Base-by-base conservation (phyloP, 2,888 invertebrate species). In the Tetragnatha montana region DNA sequence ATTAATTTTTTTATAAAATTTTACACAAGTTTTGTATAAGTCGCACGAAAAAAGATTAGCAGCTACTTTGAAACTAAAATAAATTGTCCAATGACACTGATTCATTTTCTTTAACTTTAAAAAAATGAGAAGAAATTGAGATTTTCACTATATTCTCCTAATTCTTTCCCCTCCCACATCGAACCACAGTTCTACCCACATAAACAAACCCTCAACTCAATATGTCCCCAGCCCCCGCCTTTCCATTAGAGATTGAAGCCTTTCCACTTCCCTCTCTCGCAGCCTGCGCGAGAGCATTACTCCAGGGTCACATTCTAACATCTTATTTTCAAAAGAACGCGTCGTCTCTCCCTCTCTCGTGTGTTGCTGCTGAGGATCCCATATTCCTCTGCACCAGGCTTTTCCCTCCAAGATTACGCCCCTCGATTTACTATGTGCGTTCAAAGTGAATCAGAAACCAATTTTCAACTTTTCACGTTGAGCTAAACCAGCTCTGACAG, bases 241-340 rank as follows among this genome's bases (percentile, higher is more conserved):
- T 17, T 3, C 60, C 22, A 79, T 79, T 79, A 79, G 22, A 68
- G 79, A 79, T 79, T 79, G 60, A 50, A 68, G 60, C 2, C 35
- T 79, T 51, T 22, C 68, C 21, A 47, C 60, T 51, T 79, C 68
- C 79, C 79, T 60, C 60, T 14, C 47, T 47, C 19, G n/a, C 35
- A 8, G n/a, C 4, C 35, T 60, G 79, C 22, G 0, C 79, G 35
- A 35, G 35, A 17, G 68, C 60, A 68, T 79, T 79, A 60, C 68
- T 79, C 35, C 21, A n/a, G 12, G 60, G 51, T 19, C 79, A 79
- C 60, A 79, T 79, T 68, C 79, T 68, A 68, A 68, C 79, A 60
- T 68, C 79, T 79, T 79, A 79, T 79, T 79, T 79, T 68, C 79
- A 4, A 19, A 35, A 35, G 12, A 79, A 68, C 68, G 35, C 68